phyloP scores from a whole-genome alignment of 2,113 vertebrate species.

The Brachypteracias leptosomus region DNA sequence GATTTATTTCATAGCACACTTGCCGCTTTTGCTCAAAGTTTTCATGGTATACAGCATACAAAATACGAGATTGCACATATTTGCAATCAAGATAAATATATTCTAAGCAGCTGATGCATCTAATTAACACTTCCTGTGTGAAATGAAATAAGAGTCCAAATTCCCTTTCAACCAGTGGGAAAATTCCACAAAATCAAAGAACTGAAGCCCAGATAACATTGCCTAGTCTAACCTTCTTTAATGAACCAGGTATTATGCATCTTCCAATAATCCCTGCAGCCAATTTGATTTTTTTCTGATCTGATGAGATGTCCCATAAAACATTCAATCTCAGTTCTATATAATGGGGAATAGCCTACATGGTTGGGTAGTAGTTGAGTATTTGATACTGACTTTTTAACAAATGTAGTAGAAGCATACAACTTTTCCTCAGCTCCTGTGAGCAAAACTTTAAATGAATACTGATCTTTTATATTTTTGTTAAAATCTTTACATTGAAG shows the following conservation, averaged over 20 bases:
- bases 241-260: neutral
- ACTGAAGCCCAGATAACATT: neutral
- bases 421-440: neutral
- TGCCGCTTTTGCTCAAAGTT: fast-evolving
- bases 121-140: neutral
- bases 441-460: neutral
- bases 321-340: neutral
- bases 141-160: neutral
- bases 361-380: neutral
- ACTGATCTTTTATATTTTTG: neutral
- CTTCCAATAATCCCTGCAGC: neutral
- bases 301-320: neutral
- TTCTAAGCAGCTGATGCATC: neutral
- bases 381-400: neutral
- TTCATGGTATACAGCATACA: neutral
- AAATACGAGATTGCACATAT: neutral
- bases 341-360: neutral
- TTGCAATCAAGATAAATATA: neutral
- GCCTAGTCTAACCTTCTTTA: neutral
- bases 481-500: neutral
- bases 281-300: neutral
- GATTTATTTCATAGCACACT: neutral
- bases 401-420: neutral
- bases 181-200: neutral
- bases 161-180: neutral